A percentile compares a stretch with the other conserved stretches of the same genome.
These are phyloP conservation scores for Drosophila pallidifrons DNA, from an alignment of 1,140 invertebrate species.

Conservation along the genomic window DNA sequence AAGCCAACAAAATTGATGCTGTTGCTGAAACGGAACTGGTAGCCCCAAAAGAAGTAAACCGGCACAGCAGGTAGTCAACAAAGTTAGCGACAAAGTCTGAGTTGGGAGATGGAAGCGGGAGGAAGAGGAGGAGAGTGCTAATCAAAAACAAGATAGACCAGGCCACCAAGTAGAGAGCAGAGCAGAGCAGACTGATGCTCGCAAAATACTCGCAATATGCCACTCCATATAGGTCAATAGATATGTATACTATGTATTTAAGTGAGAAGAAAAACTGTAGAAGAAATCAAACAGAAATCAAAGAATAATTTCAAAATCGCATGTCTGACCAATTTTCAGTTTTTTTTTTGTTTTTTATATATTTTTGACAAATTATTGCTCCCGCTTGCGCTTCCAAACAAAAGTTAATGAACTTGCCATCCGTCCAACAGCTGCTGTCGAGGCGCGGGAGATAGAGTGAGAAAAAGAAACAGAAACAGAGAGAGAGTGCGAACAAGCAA, in stretches of 20 bases:
- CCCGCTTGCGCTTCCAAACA: slow-evolving; percentile 49
- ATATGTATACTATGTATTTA: not conserved
- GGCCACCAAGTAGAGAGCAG: slow-evolving; percentile 21
- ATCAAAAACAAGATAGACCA: slow-evolving; percentile 66
- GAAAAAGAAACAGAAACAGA: slow-evolving; percentile 19
- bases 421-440: slow-evolving; percentile 12
- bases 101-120: not conserved
- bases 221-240: slow-evolving; percentile 46
- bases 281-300: slow-evolving; percentile 49
- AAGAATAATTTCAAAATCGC: slow-evolving; percentile 76
- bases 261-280: slow-evolving; percentile 1
- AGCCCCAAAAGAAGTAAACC: slow-evolving; percentile 73
- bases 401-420: slow-evolving; percentile 78
- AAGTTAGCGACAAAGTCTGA: slow-evolving; percentile 26
- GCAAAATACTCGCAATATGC: slow-evolving; percentile 9
- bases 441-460: slow-evolving; percentile 19
- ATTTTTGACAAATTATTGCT: slow-evolving; percentile 77
- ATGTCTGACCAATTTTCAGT: slow-evolving; percentile 61
- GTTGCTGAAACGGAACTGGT: slow-evolving; percentile 68
- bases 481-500: slow-evolving; percentile 35
- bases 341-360: not conserved
- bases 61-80: slow-evolving; percentile 72
- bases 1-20: not conserved
- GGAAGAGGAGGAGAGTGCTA: slow-evolving; percentile 29
- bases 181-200: slow-evolving; percentile 3